Conservation (phyloP, 2,797 vertebrate species). For the Thunnus albacares region DNA sequence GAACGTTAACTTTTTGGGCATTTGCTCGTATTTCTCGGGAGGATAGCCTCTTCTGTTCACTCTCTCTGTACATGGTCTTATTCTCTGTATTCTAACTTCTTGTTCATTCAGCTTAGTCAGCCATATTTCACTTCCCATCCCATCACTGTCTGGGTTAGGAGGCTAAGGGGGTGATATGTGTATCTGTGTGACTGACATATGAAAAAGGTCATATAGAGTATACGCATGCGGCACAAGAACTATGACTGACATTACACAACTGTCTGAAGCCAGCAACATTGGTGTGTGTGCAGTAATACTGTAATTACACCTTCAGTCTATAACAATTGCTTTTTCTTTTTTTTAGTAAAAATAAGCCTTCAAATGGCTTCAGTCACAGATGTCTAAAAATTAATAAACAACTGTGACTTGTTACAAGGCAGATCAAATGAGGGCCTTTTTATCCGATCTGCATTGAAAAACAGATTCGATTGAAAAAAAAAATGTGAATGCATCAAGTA, state of each 20-base stretch:
- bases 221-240: background rate
- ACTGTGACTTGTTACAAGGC: no score
- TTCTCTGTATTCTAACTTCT: constrained; percentile 3
- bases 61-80: background rate
- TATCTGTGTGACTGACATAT: constrained; percentile 1
- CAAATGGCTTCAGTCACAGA: background rate
- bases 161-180: background rate
- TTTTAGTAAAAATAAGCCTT: background rate
- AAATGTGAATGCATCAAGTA: background rate
- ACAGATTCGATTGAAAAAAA: background rate
- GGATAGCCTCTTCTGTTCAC: background rate
- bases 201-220: constrained; percentile 11
- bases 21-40: no score
- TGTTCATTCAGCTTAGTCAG: background rate
- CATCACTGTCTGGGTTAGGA: background rate
- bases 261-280: background rate
- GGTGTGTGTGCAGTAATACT: background rate
- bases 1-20: no score
- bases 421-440: background rate
- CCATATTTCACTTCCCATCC: background rate
- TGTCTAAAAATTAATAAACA: no score
- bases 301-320: background rate
- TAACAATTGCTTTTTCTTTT: background rate
- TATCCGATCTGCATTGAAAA: background rate
- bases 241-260: background rate